phyloP scores from a whole-genome alignment of 2,888 invertebrate species.

The Xestia c-nigrum region DNA sequence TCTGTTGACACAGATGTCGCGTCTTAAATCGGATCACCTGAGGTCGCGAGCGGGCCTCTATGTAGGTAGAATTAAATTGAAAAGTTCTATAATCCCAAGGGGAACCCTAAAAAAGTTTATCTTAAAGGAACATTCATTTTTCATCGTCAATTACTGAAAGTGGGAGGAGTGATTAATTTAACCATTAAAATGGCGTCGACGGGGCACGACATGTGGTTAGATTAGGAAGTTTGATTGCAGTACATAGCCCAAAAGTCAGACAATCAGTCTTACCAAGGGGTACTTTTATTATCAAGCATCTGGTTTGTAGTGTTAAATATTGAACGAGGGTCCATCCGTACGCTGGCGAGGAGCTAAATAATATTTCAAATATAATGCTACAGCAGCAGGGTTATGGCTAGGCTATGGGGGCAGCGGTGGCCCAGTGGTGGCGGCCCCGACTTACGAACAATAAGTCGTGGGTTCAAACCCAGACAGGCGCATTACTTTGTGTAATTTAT shows the following conservation, averaged over 20 bases:
- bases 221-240: background rate
- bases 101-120: slow-evolving; percentile 46
- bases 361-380: too few relatives aligned
- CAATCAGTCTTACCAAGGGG: background rate
- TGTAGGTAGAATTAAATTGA: slow-evolving; percentile 36
- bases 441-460: too few relatives aligned
- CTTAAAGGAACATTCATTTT: slow-evolving; percentile 52
- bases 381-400: too few relatives aligned
- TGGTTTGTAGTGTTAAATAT: background rate
- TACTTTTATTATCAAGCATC: background rate
- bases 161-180: slow-evolving; percentile 36
- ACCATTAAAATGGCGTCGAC: slow-evolving; percentile 16
- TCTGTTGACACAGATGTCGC: background rate
- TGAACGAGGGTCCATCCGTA: too few relatives aligned
- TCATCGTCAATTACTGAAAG: slow-evolving; percentile 62
- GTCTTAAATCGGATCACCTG: background rate
- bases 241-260: background rate
- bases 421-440: too few relatives aligned
- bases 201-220: slow-evolving; percentile 5
- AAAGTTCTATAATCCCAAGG: slow-evolving; percentile 54
- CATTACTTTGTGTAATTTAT: too few relatives aligned
- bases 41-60: background rate
- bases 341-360: too few relatives aligned
- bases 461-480: too few relatives aligned
- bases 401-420: too few relatives aligned